Conservation (phyloP, 2,113 vertebrate species). For the Aptenodytes forsteri region DNA sequence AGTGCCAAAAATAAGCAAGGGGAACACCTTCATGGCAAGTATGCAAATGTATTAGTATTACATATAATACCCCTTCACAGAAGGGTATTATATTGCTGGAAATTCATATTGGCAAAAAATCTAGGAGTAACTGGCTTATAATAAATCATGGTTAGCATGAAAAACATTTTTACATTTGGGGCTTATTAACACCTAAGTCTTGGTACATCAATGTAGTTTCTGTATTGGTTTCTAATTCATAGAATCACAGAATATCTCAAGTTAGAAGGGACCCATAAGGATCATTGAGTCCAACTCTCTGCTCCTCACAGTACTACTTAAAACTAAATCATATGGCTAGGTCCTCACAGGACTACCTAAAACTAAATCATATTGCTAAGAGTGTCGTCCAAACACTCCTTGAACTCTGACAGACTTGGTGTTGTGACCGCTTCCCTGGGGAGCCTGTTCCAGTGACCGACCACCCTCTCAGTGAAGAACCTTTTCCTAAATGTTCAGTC, state of each 20-base stretch:
- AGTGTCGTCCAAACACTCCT: fast-evolving
- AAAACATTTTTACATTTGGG: not conserved
- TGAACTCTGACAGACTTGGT: not conserved
- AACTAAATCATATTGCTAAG: not conserved
- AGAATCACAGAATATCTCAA: not conserved
- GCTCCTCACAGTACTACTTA: not conserved
- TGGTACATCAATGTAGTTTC: not conserved
- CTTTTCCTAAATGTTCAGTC: not conserved
- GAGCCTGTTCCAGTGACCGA: not conserved
- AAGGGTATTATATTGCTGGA: not conserved
- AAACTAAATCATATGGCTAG: not conserved
- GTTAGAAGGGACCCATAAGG: not conserved
- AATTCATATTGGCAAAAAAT: not conserved
- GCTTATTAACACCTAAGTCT: not conserved
- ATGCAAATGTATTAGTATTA: not conserved
- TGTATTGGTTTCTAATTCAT: not conserved
- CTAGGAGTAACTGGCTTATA: not conserved
- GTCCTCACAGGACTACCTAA: not conserved
- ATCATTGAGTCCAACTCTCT: not conserved
- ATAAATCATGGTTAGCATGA: not conserved
- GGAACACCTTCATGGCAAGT: not conserved
- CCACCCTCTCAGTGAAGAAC: not conserved
- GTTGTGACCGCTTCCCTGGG: not conserved
- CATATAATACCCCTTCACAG: not conserved
- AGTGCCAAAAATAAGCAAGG: not conserved